These are phyloP conservation scores for Auanema freiburgensis DNA, from an alignment of 2,888 invertebrate species.

Conservation along the genomic window DNA sequence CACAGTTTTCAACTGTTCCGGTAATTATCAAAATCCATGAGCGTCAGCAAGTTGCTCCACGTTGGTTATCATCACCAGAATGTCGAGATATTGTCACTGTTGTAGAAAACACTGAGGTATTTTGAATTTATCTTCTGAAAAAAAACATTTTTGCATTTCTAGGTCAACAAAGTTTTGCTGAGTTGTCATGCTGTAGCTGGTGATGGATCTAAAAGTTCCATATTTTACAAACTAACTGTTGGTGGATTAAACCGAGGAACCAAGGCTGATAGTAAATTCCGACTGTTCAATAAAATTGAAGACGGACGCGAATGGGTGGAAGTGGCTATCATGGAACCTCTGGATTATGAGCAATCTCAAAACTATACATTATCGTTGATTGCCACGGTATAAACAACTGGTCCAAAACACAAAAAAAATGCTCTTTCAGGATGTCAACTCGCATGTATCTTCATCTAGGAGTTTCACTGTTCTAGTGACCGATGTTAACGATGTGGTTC, in stretches of 20 bases:
- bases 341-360: conserved; percentile 60
- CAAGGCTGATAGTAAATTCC: conserved; percentile 53
- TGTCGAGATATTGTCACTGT: conserved; percentile 46
- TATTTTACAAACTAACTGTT: conserved; percentile 51
- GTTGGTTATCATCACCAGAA: conserved; percentile 51
- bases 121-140: background rate
- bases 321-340: conserved; percentile 55
- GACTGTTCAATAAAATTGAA: conserved; percentile 54
- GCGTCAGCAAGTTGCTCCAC: conserved; percentile 52
- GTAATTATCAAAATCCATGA: conserved; percentile 46
- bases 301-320: conserved; percentile 44
- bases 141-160: conserved; percentile 8
- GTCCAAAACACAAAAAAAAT: background rate
- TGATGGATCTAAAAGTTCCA: conserved; percentile 38
- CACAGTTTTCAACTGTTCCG: conserved; percentile 76
- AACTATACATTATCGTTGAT: conserved; percentile 61
- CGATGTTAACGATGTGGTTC: conserved; percentile 89
- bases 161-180: conserved; percentile 54
- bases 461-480: conserved; percentile 89
- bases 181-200: conserved; percentile 53
- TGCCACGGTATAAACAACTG: conserved; percentile 59
- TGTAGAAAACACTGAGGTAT: conserved; percentile 48
- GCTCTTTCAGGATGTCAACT: conserved; percentile 51
- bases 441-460: conserved; percentile 74
- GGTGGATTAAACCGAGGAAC: conserved; percentile 23